Evolutionary conservation across 2,113 vertebrate species (phyloP).

Genomic region (Zosterops pallidus): DNA sequence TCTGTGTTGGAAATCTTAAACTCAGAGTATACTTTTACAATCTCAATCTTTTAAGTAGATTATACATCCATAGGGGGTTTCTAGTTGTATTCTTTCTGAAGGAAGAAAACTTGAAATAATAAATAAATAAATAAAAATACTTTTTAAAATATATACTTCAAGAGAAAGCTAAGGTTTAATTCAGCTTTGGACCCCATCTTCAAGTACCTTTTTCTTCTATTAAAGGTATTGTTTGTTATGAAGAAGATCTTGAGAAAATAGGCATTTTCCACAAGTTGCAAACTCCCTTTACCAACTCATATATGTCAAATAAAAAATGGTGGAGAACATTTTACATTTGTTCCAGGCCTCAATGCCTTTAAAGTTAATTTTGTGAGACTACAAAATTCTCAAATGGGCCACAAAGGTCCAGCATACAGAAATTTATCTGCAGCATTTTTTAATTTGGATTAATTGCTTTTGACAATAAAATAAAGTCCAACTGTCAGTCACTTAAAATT

Average conservation of each 20-base stretch:
- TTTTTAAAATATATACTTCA: background rate
- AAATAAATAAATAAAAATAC: rapidly evolving
- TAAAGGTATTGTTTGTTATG: background rate
- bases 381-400: background rate
- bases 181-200: background rate
- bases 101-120: background rate
- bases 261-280: background rate
- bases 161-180: background rate
- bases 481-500: background rate
- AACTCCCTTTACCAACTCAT: background rate
- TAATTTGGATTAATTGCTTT: background rate
- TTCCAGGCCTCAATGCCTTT: background rate
- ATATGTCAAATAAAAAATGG: background rate
- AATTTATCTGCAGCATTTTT: background rate
- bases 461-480: background rate
- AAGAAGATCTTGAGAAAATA: background rate
- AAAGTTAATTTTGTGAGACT: background rate
- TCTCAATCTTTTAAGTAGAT: background rate
- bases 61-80: background rate
- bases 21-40: background rate
- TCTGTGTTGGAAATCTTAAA: background rate
- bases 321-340: background rate
- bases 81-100: background rate
- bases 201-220: background rate
- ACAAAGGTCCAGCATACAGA: background rate